These are phyloP conservation scores for Sciaenops ocellatus DNA, from an alignment of 2,797 vertebrate genomes.

Conservation along the genomic window DNA sequence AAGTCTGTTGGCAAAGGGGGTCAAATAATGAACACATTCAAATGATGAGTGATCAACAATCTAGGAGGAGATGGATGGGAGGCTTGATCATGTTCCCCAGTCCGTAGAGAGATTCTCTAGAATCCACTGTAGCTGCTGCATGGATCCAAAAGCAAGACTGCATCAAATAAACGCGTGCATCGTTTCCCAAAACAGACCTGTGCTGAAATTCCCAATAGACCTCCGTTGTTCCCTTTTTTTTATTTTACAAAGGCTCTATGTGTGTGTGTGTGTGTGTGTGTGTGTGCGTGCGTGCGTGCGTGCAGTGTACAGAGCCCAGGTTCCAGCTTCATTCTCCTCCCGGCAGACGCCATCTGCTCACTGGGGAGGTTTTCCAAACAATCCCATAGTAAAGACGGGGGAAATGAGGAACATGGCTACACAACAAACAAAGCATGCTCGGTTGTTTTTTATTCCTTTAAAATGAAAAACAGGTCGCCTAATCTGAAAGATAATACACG, in stretches of 20 bases:
- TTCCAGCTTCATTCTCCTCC: conserved; percentile 78
- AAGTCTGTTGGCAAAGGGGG: conserved; percentile 25
- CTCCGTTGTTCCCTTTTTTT: conserved; percentile 55
- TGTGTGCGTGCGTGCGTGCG: conserved; percentile 56
- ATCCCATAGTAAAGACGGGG: conserved; percentile 69
- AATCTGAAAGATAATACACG: conserved; percentile 25
- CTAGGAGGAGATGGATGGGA: conserved; percentile 14
- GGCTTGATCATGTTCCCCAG: conserved; percentile 49
- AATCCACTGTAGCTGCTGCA: conserved; percentile 54
- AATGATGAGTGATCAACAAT: conserved; percentile 67
- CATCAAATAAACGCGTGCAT: conserved; percentile 72
- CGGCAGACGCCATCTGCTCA: conserved; percentile 86
- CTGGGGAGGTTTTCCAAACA: conserved; percentile 82
- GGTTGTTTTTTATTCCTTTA: background rate
- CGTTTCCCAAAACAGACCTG: conserved; percentile 72
- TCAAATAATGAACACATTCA: conserved; percentile 55
- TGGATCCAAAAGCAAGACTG: conserved; percentile 59
- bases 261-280: background rate
- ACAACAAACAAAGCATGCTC: conserved; percentile 56
- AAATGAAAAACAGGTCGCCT: conserved; percentile 43
- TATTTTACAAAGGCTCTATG: conserved; percentile 55
- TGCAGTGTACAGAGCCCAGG: conserved; percentile 66
- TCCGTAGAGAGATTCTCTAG: conserved; percentile 52
- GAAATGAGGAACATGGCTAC: conserved; percentile 63
- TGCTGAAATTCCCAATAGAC: conserved; percentile 74